These are phyloP conservation scores for Hycleus phaleratus DNA, from an alignment of 1,140 invertebrate species.

Conservation along the genomic window DNA sequence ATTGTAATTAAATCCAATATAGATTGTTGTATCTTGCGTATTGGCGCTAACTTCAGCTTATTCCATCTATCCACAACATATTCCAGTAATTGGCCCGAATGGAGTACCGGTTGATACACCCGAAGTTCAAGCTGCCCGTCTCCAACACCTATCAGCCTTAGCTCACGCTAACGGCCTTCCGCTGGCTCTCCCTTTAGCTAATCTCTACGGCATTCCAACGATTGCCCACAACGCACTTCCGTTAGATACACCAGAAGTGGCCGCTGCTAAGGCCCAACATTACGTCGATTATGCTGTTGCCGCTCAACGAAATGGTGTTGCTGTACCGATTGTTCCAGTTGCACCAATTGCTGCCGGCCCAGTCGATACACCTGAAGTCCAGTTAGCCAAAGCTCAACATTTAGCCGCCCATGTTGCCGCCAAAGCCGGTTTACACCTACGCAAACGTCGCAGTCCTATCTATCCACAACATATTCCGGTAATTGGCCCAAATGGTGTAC, in stretches of 20 bases:
- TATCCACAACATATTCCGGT: constrained; percentile 43
- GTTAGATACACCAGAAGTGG: constrained; percentile 55
- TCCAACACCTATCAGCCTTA: constrained; percentile 48
- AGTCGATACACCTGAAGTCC: constrained; percentile 44
- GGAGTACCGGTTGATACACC: constrained; percentile 45
- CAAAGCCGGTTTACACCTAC: not conserved
- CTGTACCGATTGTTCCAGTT: constrained; percentile 32
- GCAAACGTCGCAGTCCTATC: constrained; percentile 28
- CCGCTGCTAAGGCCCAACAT: constrained; percentile 53
- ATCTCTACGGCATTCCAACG: not conserved
- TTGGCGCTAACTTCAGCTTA: constrained; percentile 28
- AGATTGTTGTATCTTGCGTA: constrained; percentile 32
- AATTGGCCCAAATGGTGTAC: constrained; percentile 46
- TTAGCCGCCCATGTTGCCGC: constrained; percentile 19
- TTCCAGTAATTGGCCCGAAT: constrained; percentile 30
- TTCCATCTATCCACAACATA: constrained; percentile 20
- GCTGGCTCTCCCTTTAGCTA: constrained; percentile 5
- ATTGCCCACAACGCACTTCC: constrained; percentile 40
- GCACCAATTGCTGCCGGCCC: constrained; percentile 18
- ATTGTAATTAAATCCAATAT: constrained; percentile 3
- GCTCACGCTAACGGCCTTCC: constrained; percentile 40
- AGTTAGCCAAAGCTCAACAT: constrained; percentile 30
- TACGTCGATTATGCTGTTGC: constrained; percentile 52
- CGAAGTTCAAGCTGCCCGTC: constrained; percentile 52
- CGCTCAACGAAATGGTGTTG: constrained; percentile 41